phyloP scores from a whole-genome alignment of 2,888 invertebrate genomes.

The Oxyscelio sp. region DNA sequence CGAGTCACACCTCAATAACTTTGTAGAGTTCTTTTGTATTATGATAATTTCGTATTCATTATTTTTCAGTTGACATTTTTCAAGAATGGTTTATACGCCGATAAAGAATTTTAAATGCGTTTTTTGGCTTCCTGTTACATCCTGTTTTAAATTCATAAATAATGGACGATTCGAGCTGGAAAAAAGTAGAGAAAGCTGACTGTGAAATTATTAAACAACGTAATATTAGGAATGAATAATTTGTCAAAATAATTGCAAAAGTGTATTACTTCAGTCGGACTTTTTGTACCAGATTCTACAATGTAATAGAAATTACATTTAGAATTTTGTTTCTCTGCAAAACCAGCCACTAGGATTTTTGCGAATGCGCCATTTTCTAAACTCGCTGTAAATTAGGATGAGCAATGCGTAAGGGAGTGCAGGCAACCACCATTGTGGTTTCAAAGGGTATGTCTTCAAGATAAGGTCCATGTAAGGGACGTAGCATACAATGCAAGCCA shows the following conservation, averaged over 20 bases:
- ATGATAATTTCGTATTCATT: no score
- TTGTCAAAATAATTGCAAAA: background rate
- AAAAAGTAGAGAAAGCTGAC: background rate
- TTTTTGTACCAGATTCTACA: background rate
- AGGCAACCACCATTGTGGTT: constrained; percentile 92
- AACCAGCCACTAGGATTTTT: constrained; percentile 92
- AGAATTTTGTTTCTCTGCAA: constrained; percentile 93
- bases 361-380: constrained; percentile 92
- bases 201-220: background rate
- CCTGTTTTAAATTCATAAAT: background rate
- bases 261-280: background rate
- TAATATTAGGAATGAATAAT: background rate
- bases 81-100: constrained; percentile 1
- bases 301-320: constrained; percentile 69
- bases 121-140: background rate
- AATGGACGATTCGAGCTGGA: background rate
- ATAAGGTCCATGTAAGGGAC: no score
- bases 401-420: constrained; percentile 93
- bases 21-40: constrained; percentile 34
- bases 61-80: constrained; percentile 11
- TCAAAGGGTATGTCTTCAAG: no score
- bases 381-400: constrained; percentile 93
- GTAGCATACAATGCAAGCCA: no score
- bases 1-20: background rate
- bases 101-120: constrained; percentile 11